A percentile compares a stretch with the other conserved stretches of the same genome.
These are phyloP conservation scores for Austrolebias charrua DNA, from an alignment of 2,797 vertebrate genomes.

Conservation along the genomic window DNA sequence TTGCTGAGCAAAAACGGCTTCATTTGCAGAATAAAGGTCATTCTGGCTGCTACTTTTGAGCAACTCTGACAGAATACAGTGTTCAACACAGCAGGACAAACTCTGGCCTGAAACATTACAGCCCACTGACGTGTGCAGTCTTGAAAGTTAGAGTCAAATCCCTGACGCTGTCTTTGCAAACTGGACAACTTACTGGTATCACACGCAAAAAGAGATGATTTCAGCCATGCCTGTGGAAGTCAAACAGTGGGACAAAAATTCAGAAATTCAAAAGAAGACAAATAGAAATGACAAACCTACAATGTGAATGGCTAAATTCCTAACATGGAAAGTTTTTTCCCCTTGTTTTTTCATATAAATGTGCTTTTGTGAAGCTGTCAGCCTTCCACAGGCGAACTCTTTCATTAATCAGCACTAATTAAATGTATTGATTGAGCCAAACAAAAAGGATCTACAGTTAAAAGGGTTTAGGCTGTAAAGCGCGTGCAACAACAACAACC, in stretches of 20 bases:
- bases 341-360: conserved; percentile 62
- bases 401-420: conserved; percentile 94
- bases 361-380: conserved; percentile 73
- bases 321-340: conserved; percentile 29
- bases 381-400: conserved; percentile 73
- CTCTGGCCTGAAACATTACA: conserved; percentile 32
- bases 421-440: conserved; percentile 86
- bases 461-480: conserved; percentile 76
- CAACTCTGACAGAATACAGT: conserved; percentile 52
- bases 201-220: neutral
- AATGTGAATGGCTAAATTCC: conserved; percentile 32
- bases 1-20: conserved; percentile 72
- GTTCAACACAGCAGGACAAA: conserved; percentile 55
- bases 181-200: conserved; percentile 17
- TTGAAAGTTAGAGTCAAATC: conserved; percentile 37
- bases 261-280: conserved; percentile 14
- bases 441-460: conserved; percentile 77
- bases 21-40: conserved; percentile 86
- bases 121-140: conserved; percentile 11
- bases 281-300: conserved; percentile 26
- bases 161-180: conserved; percentile 35
- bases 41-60: conserved; percentile 65
- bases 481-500: conserved; percentile 29
- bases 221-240: neutral
- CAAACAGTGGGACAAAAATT: neutral